A percentile compares a stretch with the other conserved stretches of the same genome.
Conservation (phyloP, 1,140 invertebrate genomes). For the Amphibalanus amphitrite region DNA sequence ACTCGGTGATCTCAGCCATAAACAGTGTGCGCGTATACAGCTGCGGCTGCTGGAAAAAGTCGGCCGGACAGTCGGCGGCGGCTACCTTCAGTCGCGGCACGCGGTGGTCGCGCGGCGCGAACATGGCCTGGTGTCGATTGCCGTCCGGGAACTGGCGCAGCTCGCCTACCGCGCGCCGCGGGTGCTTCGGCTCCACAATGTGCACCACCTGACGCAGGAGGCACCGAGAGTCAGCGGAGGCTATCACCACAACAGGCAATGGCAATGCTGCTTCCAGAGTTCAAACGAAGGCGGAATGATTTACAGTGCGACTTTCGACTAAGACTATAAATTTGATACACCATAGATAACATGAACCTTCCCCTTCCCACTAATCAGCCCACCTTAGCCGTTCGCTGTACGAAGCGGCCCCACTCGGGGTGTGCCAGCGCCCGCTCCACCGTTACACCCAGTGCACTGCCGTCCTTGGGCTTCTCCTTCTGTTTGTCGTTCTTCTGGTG, state of each 20-base stretch:
- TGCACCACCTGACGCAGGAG: slow-evolving; percentile 26
- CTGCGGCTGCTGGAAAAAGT: slow-evolving; percentile 35
- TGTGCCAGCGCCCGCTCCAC: slow-evolving; percentile 6
- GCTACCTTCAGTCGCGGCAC: slow-evolving; percentile 50
- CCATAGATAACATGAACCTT: no score
- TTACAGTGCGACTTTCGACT: no score
- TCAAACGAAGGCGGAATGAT: no score
- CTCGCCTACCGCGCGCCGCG: slow-evolving; percentile 42
- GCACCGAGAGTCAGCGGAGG: no score
- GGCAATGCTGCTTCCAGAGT: no score
- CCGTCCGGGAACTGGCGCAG: slow-evolving; percentile 40
- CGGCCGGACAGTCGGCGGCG: slow-evolving; percentile 37
- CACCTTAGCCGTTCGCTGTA: slow-evolving; percentile 23
- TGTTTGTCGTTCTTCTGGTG: no score
- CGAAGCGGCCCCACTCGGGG: slow-evolving; percentile 20
- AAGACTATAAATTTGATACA: no score
- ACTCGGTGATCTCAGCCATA: slow-evolving; percentile 46
- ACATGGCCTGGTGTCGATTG: slow-evolving; percentile 36
- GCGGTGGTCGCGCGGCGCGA: slow-evolving; percentile 50
- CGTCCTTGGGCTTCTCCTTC: no score
- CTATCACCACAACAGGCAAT: no score
- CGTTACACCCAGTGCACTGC: neutral
- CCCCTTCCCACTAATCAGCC: no score
- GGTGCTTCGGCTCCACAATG: slow-evolving; percentile 36
- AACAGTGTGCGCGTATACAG: slow-evolving; percentile 43